phyloP scores from a whole-genome alignment of 2,888 invertebrate genomes.

The Cotesia congregata region DNA sequence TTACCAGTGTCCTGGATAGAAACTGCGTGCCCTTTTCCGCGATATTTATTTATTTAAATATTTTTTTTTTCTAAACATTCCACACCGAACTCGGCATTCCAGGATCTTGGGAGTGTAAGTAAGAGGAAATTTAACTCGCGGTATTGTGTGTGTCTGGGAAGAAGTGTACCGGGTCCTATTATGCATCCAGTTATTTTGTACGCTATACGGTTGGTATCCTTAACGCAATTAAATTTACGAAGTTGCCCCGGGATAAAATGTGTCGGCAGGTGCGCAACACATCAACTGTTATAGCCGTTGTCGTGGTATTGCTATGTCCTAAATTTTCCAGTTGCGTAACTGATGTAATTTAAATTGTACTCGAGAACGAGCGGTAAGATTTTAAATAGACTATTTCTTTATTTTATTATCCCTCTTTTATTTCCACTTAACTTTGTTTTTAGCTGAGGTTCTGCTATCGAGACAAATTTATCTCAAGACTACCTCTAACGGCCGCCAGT shows the following conservation, averaged over 20 bases:
- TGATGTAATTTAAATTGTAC: constrained; percentile 45
- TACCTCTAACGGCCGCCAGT: too few species aligned
- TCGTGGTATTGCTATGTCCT: constrained; percentile 35
- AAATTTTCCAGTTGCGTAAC: constrained; percentile 40
- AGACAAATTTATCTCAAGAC: neutral
- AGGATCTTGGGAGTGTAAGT: too few species aligned
- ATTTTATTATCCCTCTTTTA: neutral
- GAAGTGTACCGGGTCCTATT: constrained; percentile 47
- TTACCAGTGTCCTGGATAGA: neutral
- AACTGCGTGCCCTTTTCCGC: neutral
- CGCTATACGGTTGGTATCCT: constrained; percentile 65
- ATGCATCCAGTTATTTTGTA: constrained; percentile 58
- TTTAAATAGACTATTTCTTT: constrained; percentile 30
- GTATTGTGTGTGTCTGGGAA: neutral
- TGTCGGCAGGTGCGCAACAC: constrained; percentile 45
- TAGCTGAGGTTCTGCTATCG: neutral
- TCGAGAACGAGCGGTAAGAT: constrained; percentile 40
- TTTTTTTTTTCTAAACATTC: too few species aligned
- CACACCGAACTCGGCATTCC: too few species aligned
- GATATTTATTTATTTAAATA: neutral
- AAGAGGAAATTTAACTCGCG: too few species aligned
- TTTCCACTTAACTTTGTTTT: neutral
- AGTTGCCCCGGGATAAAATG: constrained; percentile 48
- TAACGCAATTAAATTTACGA: constrained; percentile 60
- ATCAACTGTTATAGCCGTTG: constrained; percentile 16